These are phyloP conservation scores for Aspidapion aeneum DNA, from an alignment of 2,888 invertebrate genomes.

Conservation along the genomic window DNA sequence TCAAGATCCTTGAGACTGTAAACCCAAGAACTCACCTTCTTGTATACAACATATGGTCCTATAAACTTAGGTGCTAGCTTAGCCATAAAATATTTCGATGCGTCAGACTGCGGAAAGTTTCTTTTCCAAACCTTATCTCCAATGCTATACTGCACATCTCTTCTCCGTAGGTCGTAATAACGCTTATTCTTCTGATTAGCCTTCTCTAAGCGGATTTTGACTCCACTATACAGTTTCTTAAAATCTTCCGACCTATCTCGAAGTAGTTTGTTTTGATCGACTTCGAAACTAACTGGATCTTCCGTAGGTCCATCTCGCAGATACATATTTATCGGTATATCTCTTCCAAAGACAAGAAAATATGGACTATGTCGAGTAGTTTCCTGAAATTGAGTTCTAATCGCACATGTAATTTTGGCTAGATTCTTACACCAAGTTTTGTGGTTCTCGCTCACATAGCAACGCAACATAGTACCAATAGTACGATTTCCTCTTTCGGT, in stretches of 20 bases:
- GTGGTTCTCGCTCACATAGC: constrained; percentile 31
- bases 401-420: constrained; percentile 21
- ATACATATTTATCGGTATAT: not conserved
- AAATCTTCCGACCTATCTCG: not conserved
- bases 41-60: not conserved
- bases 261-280: not conserved
- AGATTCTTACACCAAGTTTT: constrained; percentile 24
- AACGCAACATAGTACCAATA: constrained; percentile 34
- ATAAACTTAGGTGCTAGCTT: not conserved
- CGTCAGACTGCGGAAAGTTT: not conserved
- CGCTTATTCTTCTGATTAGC: not conserved
- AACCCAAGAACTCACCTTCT: not conserved
- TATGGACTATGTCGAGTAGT: constrained; percentile 21
- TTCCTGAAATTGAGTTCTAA: too few species aligned
- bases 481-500: not conserved
- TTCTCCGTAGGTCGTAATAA: constrained; percentile 1
- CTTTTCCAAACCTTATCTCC: not conserved
- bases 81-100: too few species aligned
- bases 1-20: not conserved
- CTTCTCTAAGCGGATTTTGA: not conserved
- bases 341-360: constrained; percentile 21
- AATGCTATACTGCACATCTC: not conserved
- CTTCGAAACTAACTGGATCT: not conserved
- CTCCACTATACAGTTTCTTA: too few species aligned
- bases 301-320: not conserved